Base-by-base conservation (phyloP, 2,797 vertebrate genomes). In the Lacerta agilis region DNA sequence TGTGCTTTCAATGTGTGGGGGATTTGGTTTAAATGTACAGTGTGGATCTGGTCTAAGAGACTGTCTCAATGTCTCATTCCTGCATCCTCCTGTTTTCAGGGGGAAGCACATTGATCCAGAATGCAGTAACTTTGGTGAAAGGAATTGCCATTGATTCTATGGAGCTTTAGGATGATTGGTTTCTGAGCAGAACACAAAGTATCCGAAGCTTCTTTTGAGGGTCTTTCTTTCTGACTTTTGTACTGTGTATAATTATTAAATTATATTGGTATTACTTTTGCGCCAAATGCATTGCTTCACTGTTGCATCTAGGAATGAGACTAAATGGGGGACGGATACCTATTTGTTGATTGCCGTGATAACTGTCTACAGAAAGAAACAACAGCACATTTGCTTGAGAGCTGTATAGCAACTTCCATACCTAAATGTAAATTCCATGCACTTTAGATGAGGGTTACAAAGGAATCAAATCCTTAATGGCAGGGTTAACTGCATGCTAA, bases 331-430 rank as follows among this genome's bases (percentile, higher is more conserved):
- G n/a, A 9, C 1, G 1, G 10, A 15, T 5, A 67, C 13, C 4
- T 55, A 2, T 84, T 93, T 88, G 15, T 66, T 75, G 18, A 73
- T 87, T 89, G 83, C 7, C 85, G 85, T 87, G 88, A 0, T 87
- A 90, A 82, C 86, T 89, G 89, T 92, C 86, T 83, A 45, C 29
- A 86, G 20, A 61, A 2, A 85, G 86, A 94, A 93, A 88, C 72
- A 5, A 1, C 33, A 23, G 91, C 92, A 83, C 0, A 9, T 67
- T 23, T 86, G 76, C 83, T 79, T 79, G 41, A 78, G 29, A 78
- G 29, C 23, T 76, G 3, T 25, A 84, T 0, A 82, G 8, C n/a
- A 82, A 18, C 33, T 49, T 36, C n/a, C 3, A 38, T 38, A 49
- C 10, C 36, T 61, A 87, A 82, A 85, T 36, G 13, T 66, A 43